Conservation (phyloP, 2,113 vertebrate genomes). For the Odocoileus hemionus region DNA sequence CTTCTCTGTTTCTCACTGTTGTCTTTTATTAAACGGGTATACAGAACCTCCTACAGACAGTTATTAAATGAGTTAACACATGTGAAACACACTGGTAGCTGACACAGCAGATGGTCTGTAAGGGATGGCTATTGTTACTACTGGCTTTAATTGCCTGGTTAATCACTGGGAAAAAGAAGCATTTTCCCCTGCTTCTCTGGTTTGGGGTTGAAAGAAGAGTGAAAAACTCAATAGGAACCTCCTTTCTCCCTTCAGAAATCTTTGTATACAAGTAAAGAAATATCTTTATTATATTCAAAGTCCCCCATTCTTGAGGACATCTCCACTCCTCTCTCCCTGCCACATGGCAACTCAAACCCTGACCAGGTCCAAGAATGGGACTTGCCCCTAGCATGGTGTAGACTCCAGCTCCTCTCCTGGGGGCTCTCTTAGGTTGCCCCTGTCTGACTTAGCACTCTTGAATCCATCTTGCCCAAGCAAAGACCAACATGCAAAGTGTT, state of each 20-base stretch:
- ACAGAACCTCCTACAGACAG: neutral
- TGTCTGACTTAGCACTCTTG: neutral
- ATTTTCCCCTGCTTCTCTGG: neutral
- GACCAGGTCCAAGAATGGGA: neutral
- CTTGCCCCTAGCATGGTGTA: accelerated
- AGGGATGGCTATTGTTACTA: neutral
- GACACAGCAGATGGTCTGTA: neutral
- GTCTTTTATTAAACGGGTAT: neutral
- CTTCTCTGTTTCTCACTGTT: neutral
- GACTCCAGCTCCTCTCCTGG: neutral
- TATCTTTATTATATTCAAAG: neutral
- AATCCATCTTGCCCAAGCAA: neutral
- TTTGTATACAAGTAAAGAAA: neutral
- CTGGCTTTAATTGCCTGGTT: neutral
- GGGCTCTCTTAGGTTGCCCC: neutral
- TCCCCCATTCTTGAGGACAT: neutral
- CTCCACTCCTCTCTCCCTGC: too few species aligned
- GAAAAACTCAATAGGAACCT: neutral
- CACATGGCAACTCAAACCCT: neutral
- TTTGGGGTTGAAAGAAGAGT: neutral
- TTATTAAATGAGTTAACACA: neutral
- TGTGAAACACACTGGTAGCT: neutral
- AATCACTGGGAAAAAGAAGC: neutral
- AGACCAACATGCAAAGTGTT: neutral
- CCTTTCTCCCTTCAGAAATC: neutral